These are phyloP conservation scores for Lepus americanus DNA, from an alignment of 2,113 vertebrate genomes.

Conservation along the genomic window DNA sequence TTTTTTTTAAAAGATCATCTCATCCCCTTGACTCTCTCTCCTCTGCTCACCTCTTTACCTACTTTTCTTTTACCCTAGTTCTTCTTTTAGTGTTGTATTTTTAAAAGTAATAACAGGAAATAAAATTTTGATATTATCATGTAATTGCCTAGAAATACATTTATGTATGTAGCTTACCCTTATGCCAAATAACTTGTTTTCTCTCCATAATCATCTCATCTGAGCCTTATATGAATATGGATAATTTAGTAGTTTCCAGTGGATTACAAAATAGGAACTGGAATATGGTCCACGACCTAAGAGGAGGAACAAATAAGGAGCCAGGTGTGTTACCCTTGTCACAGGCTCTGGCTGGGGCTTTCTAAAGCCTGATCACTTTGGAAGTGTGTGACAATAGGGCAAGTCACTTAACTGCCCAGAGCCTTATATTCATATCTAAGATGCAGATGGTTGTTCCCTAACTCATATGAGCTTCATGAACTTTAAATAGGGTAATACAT, in stretches of 20 bases:
- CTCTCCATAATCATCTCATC: slow-evolving; percentile 43
- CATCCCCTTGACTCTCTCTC: neutral
- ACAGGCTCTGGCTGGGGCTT: neutral
- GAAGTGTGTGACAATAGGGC: neutral
- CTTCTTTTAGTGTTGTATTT: slow-evolving; percentile 20
- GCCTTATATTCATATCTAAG: slow-evolving; percentile 18
- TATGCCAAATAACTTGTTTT: slow-evolving; percentile 48
- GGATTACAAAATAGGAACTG: neutral
- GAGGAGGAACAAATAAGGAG: neutral
- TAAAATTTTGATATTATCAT: slow-evolving; percentile 27
- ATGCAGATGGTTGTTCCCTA: neutral
- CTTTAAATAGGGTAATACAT: slow-evolving; percentile 28
- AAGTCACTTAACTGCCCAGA: neutral
- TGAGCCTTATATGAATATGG: neutral
- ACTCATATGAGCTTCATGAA: neutral
- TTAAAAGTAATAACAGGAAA: slow-evolving; percentile 18
- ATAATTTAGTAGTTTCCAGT: slow-evolving; percentile 39
- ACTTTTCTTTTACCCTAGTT: neutral
- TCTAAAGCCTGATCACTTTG: slow-evolving; percentile 10
- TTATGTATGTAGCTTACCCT: slow-evolving; percentile 51
- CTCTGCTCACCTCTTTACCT: neutral
- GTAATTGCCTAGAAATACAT: slow-evolving; percentile 35
- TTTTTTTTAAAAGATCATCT: neutral
- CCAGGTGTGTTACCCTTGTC: neutral
- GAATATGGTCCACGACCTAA: neutral